Conservation (phyloP, 2,888 invertebrate genomes). For the Netelia fuscicornis region DNA sequence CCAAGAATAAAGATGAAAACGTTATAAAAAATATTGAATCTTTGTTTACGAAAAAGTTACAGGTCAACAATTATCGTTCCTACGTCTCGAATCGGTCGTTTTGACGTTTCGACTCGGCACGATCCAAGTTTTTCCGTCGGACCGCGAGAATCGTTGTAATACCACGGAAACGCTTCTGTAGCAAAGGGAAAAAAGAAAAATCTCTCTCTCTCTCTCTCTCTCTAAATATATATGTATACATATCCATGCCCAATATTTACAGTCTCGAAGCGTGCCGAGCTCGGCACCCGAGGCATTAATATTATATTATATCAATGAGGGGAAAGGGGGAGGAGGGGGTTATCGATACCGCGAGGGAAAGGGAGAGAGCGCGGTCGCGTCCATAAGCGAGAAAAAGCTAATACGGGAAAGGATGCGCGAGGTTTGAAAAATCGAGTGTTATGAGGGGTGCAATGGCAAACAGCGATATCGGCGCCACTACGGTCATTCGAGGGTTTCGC, state of each 20-base stretch:
- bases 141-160: conserved; percentile 2
- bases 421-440: conserved; percentile 71
- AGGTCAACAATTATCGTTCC: neutral
- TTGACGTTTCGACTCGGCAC: neutral
- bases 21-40: neutral
- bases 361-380: conserved; percentile 21
- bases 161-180: neutral
- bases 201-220: no score
- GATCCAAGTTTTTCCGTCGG: neutral
- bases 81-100: neutral
- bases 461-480: conserved; percentile 70
- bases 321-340: conserved; percentile 50
- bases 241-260: conserved; percentile 74
- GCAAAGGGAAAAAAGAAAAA: neutral
- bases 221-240: conserved; percentile 7
- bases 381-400: conserved; percentile 21
- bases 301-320: conserved; percentile 80
- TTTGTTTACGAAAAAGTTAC: no score
- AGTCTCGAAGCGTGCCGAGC: conserved; percentile 78
- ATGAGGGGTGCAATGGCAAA: conserved; percentile 71
- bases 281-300: conserved; percentile 81
- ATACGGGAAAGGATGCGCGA: conserved; percentile 12
- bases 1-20: neutral
- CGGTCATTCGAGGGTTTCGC: conserved; percentile 78
- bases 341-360: conserved; percentile 42